Conservation (phyloP, 1,140 invertebrate genomes). For the Achroia grisella region DNA sequence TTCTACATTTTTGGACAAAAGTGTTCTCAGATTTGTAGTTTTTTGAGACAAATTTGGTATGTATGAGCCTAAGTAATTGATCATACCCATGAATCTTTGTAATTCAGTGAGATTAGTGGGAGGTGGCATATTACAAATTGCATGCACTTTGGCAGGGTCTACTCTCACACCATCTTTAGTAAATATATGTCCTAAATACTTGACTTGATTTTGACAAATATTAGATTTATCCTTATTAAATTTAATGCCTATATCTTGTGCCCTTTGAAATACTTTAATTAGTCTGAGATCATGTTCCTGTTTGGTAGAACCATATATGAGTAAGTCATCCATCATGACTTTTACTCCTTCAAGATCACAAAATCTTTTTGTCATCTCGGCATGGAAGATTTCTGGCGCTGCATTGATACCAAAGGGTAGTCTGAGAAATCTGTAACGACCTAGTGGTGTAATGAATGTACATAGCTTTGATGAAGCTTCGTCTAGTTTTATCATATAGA, state of each 20-base stretch:
- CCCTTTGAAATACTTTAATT: constrained; percentile 17
- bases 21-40: constrained; percentile 19
- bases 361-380: constrained; percentile 4
- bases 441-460: constrained; percentile 4
- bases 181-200: constrained; percentile 38
- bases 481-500: constrained; percentile 6
- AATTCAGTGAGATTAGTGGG: constrained; percentile 14
- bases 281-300: constrained; percentile 26
- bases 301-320: constrained; percentile 14
- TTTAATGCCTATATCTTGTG: constrained; percentile 28
- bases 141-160: constrained; percentile 37
- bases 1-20: constrained; percentile 26
- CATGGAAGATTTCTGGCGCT: constrained; percentile 19
- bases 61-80: constrained; percentile 18
- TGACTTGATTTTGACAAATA: constrained; percentile 27
- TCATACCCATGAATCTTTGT: constrained; percentile 18
- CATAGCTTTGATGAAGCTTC: constrained; percentile 1
- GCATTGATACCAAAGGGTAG: constrained; percentile 18
- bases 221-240: constrained; percentile 36
- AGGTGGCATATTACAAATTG: constrained; percentile 16
- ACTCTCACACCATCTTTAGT: constrained; percentile 36
- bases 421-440: constrained; percentile 10
- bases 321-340: constrained; percentile 17
- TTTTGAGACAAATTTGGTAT: constrained; percentile 26
- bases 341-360: constrained; percentile 12